These are phyloP conservation scores for Pangasius larnaudii DNA, from an alignment of 2,797 vertebrate species.

Conservation along the genomic window DNA sequence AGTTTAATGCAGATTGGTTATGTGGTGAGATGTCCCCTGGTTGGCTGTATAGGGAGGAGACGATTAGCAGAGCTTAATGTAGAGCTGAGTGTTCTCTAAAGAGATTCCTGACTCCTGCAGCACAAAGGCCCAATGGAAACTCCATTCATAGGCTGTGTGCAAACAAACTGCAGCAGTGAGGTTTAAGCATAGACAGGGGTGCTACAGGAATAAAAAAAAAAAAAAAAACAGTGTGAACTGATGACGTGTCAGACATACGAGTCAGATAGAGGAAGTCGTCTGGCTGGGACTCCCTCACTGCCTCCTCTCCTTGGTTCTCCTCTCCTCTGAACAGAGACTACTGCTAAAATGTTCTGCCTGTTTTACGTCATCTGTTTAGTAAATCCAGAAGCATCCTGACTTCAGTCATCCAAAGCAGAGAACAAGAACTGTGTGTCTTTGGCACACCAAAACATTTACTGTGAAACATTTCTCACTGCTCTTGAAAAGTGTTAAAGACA, in stretches of 20 bases:
- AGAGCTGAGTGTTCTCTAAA: not conserved
- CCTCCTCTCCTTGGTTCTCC: constrained; percentile 26
- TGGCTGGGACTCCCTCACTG: constrained; percentile 72
- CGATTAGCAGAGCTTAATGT: not conserved
- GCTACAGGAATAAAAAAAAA: constrained; percentile 69
- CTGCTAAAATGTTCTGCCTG: constrained; percentile 21
- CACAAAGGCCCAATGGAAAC: constrained; percentile 15
- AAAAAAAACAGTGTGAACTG: constrained; percentile 77
- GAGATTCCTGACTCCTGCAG: not conserved
- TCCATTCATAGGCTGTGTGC: not conserved
- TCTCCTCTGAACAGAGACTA: constrained; percentile 22
- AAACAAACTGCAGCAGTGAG: constrained; percentile 51
- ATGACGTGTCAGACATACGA: constrained; percentile 79
- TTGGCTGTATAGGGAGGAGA: not conserved
- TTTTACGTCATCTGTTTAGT: constrained; percentile 26
- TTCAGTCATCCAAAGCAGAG: constrained; percentile 19
- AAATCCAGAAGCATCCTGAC: constrained; percentile 26
- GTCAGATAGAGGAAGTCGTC: constrained; percentile 70
- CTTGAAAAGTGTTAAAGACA: constrained; percentile 13
- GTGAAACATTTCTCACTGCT: not conserved
- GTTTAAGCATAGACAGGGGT: constrained; percentile 67
- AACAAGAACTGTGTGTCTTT: constrained; percentile 3
- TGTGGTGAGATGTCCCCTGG: not conserved
- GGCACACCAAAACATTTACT: not conserved
- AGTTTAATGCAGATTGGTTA: not conserved